phyloP scores from a whole-genome alignment of 2,888 invertebrate genomes.

The Ferrisia virgata region DNA sequence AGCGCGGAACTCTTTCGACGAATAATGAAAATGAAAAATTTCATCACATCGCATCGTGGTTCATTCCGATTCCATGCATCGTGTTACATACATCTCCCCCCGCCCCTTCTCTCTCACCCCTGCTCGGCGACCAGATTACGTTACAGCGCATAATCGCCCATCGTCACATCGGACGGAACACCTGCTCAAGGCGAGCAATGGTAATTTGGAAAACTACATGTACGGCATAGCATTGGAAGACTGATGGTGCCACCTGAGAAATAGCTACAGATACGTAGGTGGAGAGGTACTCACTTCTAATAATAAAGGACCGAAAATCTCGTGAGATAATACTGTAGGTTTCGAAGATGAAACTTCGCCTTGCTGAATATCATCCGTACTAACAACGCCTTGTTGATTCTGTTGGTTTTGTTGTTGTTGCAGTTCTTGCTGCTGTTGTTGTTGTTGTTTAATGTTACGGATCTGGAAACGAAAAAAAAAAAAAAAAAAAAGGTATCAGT shows the following conservation, averaged over 20 bases:
- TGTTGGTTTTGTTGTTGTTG: constrained; percentile 24
- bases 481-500: not conserved
- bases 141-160: not conserved
- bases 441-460: constrained; percentile 65
- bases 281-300: constrained; percentile 64
- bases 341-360: constrained; percentile 94
- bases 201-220: not conserved
- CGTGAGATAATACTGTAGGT: constrained; percentile 69
- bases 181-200: no score
- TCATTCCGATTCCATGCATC: not conserved
- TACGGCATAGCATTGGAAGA: not conserved
- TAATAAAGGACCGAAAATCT: constrained; percentile 68
- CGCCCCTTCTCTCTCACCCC: not conserved
- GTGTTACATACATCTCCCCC: no score
- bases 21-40: not conserved
- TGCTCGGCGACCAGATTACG: not conserved
- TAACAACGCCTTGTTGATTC: constrained; percentile 43
- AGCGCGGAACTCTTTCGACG: not conserved
- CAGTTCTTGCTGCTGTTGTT: constrained; percentile 49
- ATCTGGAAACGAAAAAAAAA: constrained; percentile 58
- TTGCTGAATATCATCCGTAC: constrained; percentile 79
- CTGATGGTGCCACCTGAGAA: not conserved
- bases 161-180: not conserved
- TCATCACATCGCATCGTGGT: not conserved
- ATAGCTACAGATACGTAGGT: not conserved